Base-by-base conservation (phyloP, 2,113 vertebrate species). In the Salvator merianae region DNA sequence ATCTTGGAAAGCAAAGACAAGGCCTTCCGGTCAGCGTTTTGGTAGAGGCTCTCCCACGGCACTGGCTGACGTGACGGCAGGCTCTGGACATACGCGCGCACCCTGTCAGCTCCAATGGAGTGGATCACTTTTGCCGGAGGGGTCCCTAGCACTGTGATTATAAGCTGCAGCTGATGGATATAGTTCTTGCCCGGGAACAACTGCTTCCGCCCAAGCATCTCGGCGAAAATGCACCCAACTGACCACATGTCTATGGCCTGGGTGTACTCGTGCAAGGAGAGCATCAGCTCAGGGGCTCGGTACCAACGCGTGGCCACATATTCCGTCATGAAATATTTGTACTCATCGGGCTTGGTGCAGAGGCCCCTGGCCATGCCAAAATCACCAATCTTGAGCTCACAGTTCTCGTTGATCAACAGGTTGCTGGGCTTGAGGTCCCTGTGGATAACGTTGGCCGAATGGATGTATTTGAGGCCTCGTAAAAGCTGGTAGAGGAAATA, bases 251-350 rank as follows among this genome's bases (percentile, higher is more conserved):
- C 98, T 2, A 99, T 99, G 66, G 98, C 98, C 88, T 98, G 95
- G 0, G 96, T 98, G 87, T 99, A 99, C 43, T 98, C 97, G 5
- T 98, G 98, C 2, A 99, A 91, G 0, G 98, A 98, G 0, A 99
- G 95, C 90, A 99, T 96, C 0, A 99, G 97, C 43, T 99, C 98
- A 0, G 98, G 98, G 0, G 98, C 98, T 0, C 98, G 97, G 94
- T 99, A 99, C 98, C 98, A 99, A 1, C 98, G 97, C 0, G 98
- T 99, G 5, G 98, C 98, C 90, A 99, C 98, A 7, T 99, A 99
- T 81, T 99, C 98, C 0, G 98, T 99, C 95, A 99, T 98, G 90
- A 99, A 99, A 5, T 97, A 97, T 13, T 97, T 97, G 36, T 97
- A 95, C 55, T 98, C 97, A 0, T 97, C 97, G 0, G 98, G 95